phyloP scores from a whole-genome alignment of 2,113 vertebrate species.

The Uropsilus gracilis region DNA sequence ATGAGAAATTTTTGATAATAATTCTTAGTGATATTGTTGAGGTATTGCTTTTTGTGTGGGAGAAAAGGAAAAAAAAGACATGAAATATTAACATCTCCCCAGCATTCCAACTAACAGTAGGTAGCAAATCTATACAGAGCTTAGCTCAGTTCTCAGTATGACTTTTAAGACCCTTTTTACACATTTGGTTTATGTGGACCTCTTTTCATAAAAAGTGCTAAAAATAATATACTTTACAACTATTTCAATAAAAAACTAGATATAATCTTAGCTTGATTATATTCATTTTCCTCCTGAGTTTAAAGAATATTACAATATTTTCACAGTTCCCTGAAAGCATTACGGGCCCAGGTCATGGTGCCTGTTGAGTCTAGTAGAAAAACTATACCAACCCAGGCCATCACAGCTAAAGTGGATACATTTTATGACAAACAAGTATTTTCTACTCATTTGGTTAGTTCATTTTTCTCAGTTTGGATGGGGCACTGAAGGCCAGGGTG shows the following conservation, averaged over 20 bases:
- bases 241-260: neutral
- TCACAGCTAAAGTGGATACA: neutral
- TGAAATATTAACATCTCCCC: neutral
- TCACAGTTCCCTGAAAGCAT: neutral
- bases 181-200: neutral
- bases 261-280: neutral
- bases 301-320: neutral
- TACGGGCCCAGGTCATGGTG: neutral
- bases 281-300: slow-evolving; percentile 1
- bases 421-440: neutral
- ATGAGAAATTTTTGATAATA: neutral
- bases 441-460: neutral
- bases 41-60: neutral
- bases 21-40: too few species aligned
- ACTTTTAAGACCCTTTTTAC: neutral
- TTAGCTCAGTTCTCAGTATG: neutral
- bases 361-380: neutral
- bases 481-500: neutral
- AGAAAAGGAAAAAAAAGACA: neutral
- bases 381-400: neutral
- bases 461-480: too few species aligned
- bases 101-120: neutral
- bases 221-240: neutral
- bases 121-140: neutral
- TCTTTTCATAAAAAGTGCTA: neutral